phyloP scores from a whole-genome alignment of 2,888 invertebrate genomes.

The Argynnis bischoffii region DNA sequence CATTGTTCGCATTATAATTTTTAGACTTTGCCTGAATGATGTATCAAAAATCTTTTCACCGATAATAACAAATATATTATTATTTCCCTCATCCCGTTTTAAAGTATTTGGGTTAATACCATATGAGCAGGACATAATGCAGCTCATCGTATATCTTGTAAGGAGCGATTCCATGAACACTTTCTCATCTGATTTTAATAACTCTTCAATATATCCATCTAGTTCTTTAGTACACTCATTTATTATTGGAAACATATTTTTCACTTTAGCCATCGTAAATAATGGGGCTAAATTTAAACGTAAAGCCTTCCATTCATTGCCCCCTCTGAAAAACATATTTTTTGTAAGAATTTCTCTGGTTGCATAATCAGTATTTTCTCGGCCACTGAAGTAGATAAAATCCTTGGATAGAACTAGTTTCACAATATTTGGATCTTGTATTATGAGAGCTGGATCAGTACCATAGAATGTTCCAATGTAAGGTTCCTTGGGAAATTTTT shows the following conservation, averaged over 20 bases:
- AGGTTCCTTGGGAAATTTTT: constrained; percentile 52
- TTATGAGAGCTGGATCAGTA: constrained; percentile 7
- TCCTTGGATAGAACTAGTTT: constrained; percentile 13
- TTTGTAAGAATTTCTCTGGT: constrained; percentile 51
- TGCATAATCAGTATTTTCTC: constrained; percentile 51
- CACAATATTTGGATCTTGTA: constrained; percentile 7
- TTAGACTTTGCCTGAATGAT: not conserved
- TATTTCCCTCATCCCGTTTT: not conserved
- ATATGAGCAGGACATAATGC: constrained; percentile 1
- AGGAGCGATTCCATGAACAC: not conserved
- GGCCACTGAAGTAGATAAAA: constrained; percentile 7
- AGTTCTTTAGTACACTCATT: constrained; percentile 1
- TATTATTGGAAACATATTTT: constrained; percentile 12
- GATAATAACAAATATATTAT: constrained; percentile 9
- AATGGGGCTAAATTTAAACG: constrained; percentile 54
- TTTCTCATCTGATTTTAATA: not conserved
- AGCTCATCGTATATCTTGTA: constrained; percentile 7
- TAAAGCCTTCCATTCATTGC: constrained; percentile 61
- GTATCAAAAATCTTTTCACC: constrained; percentile 13
- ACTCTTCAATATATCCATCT: not conserved
- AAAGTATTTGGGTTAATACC: constrained; percentile 10
- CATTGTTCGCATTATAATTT: constrained; percentile 43
- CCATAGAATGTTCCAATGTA: constrained; percentile 42
- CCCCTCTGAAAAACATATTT: constrained; percentile 55
- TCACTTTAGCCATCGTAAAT: not conserved